phyloP scores from a whole-genome alignment of 2,797 vertebrate genomes.

The Gephyroberyx darwinii region DNA sequence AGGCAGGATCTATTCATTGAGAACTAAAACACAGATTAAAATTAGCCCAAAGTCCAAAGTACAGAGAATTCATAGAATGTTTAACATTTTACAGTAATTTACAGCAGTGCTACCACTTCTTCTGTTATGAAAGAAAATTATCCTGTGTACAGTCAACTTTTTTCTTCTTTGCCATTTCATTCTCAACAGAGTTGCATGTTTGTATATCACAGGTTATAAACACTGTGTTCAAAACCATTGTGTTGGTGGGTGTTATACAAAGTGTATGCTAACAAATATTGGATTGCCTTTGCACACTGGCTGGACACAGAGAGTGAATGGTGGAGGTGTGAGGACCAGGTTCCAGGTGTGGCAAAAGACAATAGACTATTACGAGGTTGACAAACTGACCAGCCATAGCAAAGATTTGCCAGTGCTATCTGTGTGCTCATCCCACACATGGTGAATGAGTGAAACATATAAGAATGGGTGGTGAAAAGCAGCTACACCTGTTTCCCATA shows the following conservation, averaged over 20 bases:
- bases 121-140: not conserved
- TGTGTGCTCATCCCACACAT: slow-evolving; percentile 67
- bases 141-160: too few relatives aligned
- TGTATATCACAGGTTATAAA: too few relatives aligned
- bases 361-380: slow-evolving; percentile 24
- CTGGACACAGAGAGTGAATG: too few relatives aligned
- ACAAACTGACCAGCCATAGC: slow-evolving; percentile 13
- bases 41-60: not conserved
- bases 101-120: not conserved
- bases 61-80: not conserved
- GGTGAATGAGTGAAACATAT: slow-evolving; percentile 71
- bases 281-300: too few relatives aligned
- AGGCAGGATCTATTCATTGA: not conserved
- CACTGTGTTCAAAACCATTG: too few relatives aligned
- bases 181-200: too few relatives aligned
- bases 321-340: too few relatives aligned
- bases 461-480: slow-evolving; percentile 58
- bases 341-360: not conserved
- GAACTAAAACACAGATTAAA: not conserved
- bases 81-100: not conserved
- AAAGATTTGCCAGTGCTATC: slow-evolving; percentile 29
- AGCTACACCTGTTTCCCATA: slow-evolving; percentile 81
- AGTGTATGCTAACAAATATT: too few relatives aligned
- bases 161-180: too few relatives aligned
- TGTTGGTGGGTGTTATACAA: too few relatives aligned